phyloP scores from a whole-genome alignment of 2,797 vertebrate genomes.

The Kryptolebias ocellatus region DNA sequence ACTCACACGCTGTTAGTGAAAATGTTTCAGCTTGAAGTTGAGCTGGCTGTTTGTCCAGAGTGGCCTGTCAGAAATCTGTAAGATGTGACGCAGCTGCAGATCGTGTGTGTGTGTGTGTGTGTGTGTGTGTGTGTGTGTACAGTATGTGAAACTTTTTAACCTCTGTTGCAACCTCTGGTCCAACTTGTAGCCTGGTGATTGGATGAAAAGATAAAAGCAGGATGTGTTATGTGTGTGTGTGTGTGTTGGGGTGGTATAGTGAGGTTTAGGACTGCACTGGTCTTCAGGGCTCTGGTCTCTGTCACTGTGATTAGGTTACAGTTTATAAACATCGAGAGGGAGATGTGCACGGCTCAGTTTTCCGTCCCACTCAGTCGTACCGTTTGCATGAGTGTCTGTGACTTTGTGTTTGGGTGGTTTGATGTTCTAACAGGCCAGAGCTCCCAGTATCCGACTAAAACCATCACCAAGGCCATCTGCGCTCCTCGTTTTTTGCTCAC shows the following conservation, averaged over 20 bases:
- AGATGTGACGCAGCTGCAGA: constrained; percentile 63
- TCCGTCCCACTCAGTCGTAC: constrained; percentile 46
- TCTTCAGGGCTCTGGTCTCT: constrained; percentile 70
- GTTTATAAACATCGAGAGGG: constrained; percentile 69
- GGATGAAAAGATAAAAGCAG: constrained; percentile 48
- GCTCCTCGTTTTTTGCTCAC: neutral
- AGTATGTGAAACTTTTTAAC: constrained; percentile 50
- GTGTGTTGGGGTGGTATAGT: constrained; percentile 26
- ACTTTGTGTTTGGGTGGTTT: constrained; percentile 29
- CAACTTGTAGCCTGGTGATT: constrained; percentile 43
- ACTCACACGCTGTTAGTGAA: constrained; percentile 14
- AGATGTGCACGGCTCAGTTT: constrained; percentile 51
- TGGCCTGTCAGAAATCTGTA: constrained; percentile 57
- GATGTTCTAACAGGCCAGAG: constrained; percentile 40
- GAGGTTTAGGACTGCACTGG: constrained; percentile 33
- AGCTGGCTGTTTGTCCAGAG: constrained; percentile 46
- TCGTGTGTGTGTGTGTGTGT: constrained; percentile 40
- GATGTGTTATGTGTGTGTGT: constrained; percentile 11
- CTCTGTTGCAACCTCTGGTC: constrained; percentile 33
- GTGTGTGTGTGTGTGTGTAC: constrained; percentile 1
- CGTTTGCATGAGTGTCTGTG: constrained; percentile 21
- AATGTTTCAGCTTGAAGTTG: constrained; percentile 40
- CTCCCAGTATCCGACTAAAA: constrained; percentile 47
- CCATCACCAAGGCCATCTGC: constrained; percentile 33
- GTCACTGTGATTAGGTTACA: constrained; percentile 62